These are phyloP conservation scores for Troides oblongomaculatus DNA, from an alignment of 2,888 invertebrate genomes.

Conservation along the genomic window DNA sequence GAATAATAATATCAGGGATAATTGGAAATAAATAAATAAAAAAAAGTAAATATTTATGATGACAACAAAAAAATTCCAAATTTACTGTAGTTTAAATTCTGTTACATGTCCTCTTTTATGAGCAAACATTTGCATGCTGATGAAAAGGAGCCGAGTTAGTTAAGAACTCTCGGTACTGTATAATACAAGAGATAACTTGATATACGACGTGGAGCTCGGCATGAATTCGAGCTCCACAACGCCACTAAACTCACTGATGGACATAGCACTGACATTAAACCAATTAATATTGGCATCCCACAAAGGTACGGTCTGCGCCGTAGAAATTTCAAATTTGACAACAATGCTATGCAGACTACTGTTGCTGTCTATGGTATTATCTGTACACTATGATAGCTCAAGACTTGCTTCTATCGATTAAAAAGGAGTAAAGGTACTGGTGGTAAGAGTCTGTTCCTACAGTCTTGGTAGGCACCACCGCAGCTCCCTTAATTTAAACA, in stretches of 20 bases:
- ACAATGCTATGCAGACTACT: constrained; percentile 14
- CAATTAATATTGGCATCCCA: constrained; percentile 24
- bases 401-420: not conserved
- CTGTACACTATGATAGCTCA: not conserved
- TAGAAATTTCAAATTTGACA: constrained; percentile 23
- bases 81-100: not conserved
- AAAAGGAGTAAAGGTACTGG: not conserved
- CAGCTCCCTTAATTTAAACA: no score
- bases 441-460: no score
- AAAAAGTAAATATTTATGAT: not conserved
- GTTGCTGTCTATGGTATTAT: constrained; percentile 7
- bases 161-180: constrained; percentile 1
- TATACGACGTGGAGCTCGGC: constrained; percentile 8
- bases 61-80: not conserved
- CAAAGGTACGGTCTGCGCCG: constrained; percentile 20
- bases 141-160: not conserved
- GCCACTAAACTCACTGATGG: not conserved
- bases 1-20: no score
- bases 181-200: constrained; percentile 6
- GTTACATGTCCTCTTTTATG: no score
- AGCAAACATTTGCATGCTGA: not conserved
- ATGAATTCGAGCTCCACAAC: constrained; percentile 11
- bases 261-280: constrained; percentile 20
- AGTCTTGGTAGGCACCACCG: no score
- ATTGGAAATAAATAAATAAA: no score